Evolutionary conservation across 2,888 invertebrate species (phyloP).

Genomic region (Hyalella azteca): DNA sequence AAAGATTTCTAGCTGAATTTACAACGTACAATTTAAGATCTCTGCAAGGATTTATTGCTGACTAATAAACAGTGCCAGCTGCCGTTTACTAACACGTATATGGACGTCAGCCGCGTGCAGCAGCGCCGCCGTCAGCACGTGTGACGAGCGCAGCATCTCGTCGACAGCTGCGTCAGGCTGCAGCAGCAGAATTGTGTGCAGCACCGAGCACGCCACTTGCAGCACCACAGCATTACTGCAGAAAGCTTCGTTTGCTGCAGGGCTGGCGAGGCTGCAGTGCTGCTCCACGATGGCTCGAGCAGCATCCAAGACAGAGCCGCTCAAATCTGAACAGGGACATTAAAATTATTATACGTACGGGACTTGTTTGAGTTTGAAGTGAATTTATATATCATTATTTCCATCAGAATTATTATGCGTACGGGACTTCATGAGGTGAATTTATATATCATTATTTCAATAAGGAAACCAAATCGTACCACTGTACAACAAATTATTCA

Average conservation of each 20-base stretch:
- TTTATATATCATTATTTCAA: too few species aligned
- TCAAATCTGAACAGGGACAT: conserved; percentile 35
- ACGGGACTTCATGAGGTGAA: too few species aligned
- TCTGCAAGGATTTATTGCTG: too few species aligned
- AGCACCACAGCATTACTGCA: conserved; percentile 41
- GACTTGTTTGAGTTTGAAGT: too few species aligned
- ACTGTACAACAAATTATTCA: too few species aligned
- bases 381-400: too few species aligned
- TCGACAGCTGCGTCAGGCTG: background rate
- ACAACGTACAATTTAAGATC: too few species aligned
- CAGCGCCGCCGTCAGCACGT: conserved; percentile 27
- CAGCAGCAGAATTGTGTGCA: conserved; percentile 26
- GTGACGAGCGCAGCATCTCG: background rate
- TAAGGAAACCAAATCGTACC: too few species aligned
- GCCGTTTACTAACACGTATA: background rate
- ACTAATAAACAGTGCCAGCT: background rate
- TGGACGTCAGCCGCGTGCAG: conserved; percentile 19
- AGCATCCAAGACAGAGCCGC: conserved; percentile 35
- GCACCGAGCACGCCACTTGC: conserved; percentile 36
- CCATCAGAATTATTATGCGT: too few species aligned
- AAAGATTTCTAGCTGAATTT: too few species aligned
- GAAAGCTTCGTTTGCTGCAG: background rate
- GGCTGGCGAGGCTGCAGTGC: conserved; percentile 50
- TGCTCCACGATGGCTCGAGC: conserved; percentile 44
- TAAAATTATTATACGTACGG: too few species aligned